Evolutionary conservation across 2,113 vertebrate genomes (phyloP), one percentile per base, ranked within the genome.

Genomic region (Prionailurus bengalensis): DNA sequence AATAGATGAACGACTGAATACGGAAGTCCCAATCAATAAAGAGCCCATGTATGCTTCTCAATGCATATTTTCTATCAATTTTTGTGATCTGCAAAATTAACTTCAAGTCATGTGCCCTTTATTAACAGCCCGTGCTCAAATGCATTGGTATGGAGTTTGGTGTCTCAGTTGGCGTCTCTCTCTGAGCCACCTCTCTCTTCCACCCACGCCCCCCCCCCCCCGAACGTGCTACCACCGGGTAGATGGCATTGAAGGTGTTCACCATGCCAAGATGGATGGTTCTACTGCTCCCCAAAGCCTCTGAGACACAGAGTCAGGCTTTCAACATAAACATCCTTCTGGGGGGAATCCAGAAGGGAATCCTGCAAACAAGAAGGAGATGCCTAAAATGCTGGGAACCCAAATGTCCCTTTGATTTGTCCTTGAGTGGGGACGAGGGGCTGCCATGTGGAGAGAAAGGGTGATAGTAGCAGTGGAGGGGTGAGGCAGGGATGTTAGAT

Each of bases 281-380:
- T 66, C n/a, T 29, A 55, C 14, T 61, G 4, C 0, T 8, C 14
- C 21, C 79, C 36, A 8, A 3, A n/a, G 63, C 33, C 31, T 89
- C 80, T 63, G 66, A 74, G 65, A 53, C 65, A 80, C 13, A 12
- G 55, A 74, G 17, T 51, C 4, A 31, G n/a, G 31, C 27, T 92
- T 92, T 63, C 9, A 58, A 55, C 15, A 58, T 58, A 58, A 86
- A 33, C 9, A 31, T 17, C 55, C 8, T 16, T 15, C 53, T 33
- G 0, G 7, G 31, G 70, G 71, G 4, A 76, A 31, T 16, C 48
- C 12, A 81, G n/a, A 55, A 66, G 48, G 1, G 51, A 45, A 45
- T 45, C 45, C 45, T 39, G 33, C 53, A 86, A 74, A 95, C 3
- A 95, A 86, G 65, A 87, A 91, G 92, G 31, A 58, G 19, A 76